Base-by-base conservation (phyloP, 2,888 invertebrate genomes). In the Apamea anceps region DNA sequence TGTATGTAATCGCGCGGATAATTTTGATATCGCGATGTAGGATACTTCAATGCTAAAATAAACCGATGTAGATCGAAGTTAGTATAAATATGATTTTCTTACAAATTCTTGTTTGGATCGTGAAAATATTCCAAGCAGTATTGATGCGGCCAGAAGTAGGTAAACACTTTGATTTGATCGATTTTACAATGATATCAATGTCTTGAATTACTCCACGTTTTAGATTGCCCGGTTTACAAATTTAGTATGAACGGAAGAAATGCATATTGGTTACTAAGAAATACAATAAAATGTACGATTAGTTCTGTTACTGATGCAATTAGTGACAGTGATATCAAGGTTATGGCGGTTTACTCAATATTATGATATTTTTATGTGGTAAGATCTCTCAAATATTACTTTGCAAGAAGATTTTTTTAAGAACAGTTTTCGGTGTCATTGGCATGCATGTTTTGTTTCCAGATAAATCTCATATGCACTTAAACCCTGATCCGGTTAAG, bases 241-340 rank as follows among this genome's bases (percentile, higher is more conserved):
- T 62, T 54, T 6, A 5, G 15, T n/a, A 28, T 21, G n/a, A 74
- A 28, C n/a, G 32, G 18, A 54, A 75, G 72, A 54, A 72, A 65
- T 65, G 51, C 25, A 12, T 51, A 60, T 80, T n/a, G 15, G n/a
- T 77, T 75, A 75, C 75, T 60, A 37, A 75, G 79, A 82, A 80
- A 81, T 70, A 62, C 48, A 82, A 73, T 82, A 68, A 73, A 79
- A 65, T 66, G n/a, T 71, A 71, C 71, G 70, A 82, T 87, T 82
- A 28, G 77, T 77, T 80, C 42, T 77, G 78, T 85, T 79, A 79
- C 67, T 71, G 51, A 74, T 54, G 32, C 73, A 80, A 85, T 87
- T 83, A 79, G 83, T 66, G 42, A 85, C 73, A 77, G 72, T 77
- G 51, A 68, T 79, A 79, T 63, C 67, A 77, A 79, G 75, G 85